A percentile compares a stretch with the other conserved stretches of the same genome.
phyloP scores from a whole-genome alignment of 1,140 invertebrate species.

The Hyposmocoma kahamanoa region DNA sequence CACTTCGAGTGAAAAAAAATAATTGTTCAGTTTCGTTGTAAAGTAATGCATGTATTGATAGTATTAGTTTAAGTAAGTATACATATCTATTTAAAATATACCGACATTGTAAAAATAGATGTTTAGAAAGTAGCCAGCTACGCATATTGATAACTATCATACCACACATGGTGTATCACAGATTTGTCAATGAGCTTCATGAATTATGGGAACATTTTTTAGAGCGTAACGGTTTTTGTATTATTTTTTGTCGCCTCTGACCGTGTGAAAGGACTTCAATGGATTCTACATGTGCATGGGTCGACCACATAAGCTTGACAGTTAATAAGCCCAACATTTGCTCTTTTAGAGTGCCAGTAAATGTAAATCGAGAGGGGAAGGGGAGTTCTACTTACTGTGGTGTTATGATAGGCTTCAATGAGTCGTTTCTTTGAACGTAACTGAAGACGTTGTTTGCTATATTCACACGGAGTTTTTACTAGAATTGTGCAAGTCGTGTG shows the following conservation, averaged over 20 bases:
- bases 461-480: constrained; percentile 53
- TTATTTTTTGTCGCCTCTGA: constrained; percentile 68
- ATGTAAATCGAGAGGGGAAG: constrained; percentile 9
- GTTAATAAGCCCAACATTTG: constrained; percentile 13
- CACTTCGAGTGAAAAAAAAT: no score
- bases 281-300: constrained; percentile 52
- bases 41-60: no score
- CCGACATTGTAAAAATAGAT: no score
- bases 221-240: constrained; percentile 69
- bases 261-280: constrained; percentile 69
- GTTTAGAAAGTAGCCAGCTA: no score
- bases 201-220: constrained; percentile 66
- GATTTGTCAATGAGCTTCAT: constrained; percentile 66
- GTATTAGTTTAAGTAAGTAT: no score
- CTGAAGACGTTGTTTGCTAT: constrained; percentile 42
- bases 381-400: constrained; percentile 32
- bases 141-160: no score
- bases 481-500: constrained; percentile 33
- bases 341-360: neutral
- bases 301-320: constrained; percentile 35
- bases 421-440: constrained; percentile 17
- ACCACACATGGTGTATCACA: constrained; percentile 3
- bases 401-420: constrained; percentile 47
- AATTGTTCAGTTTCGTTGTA: no score
- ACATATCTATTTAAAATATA: no score